phyloP scores from a whole-genome alignment of 1,140 invertebrate genomes.

The Euura lappo region DNA sequence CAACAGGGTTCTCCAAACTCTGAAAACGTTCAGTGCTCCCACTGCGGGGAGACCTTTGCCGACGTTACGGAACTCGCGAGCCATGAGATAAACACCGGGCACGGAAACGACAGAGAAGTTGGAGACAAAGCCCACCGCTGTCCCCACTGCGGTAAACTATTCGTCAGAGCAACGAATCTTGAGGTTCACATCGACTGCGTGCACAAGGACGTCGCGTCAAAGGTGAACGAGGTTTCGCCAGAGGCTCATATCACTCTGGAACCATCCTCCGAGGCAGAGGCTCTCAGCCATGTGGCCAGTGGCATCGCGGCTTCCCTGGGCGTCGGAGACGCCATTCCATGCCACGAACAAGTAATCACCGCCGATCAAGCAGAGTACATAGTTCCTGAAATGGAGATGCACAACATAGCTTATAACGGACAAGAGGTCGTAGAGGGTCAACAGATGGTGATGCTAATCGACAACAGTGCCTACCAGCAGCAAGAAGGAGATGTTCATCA shows the following conservation, averaged over 20 bases:
- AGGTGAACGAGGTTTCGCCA: background rate
- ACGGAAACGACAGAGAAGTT: constrained; percentile 34
- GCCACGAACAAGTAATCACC: constrained; percentile 31
- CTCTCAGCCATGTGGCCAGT: constrained; percentile 62
- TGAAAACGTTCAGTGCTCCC: constrained; percentile 42
- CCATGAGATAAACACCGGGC: constrained; percentile 49
- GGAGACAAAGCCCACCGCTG: constrained; percentile 49
- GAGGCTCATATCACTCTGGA: constrained; percentile 39
- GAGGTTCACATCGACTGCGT: constrained; percentile 49
- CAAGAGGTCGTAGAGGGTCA: constrained; percentile 41
- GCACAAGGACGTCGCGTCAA: constrained; percentile 41
- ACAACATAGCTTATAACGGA: constrained; percentile 35
- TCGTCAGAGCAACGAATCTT: constrained; percentile 46
- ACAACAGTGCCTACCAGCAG: constrained; percentile 43
- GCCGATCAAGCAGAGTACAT: constrained; percentile 29
- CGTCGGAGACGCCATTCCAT: constrained; percentile 61
- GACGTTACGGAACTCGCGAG: constrained; percentile 41
- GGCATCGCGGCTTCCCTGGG: constrained; percentile 65
- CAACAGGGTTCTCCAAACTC: constrained; percentile 25
- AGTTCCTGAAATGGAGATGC: constrained; percentile 37
- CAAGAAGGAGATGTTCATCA: constrained; percentile 31
- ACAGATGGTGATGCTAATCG: constrained; percentile 54
- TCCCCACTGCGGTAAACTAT: constrained; percentile 49
- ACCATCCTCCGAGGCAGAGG: constrained; percentile 63
- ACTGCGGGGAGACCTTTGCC: constrained; percentile 47